These are phyloP conservation scores for Scaptomyza montana DNA, from an alignment of 1,140 invertebrate species.

Conservation along the genomic window DNA sequence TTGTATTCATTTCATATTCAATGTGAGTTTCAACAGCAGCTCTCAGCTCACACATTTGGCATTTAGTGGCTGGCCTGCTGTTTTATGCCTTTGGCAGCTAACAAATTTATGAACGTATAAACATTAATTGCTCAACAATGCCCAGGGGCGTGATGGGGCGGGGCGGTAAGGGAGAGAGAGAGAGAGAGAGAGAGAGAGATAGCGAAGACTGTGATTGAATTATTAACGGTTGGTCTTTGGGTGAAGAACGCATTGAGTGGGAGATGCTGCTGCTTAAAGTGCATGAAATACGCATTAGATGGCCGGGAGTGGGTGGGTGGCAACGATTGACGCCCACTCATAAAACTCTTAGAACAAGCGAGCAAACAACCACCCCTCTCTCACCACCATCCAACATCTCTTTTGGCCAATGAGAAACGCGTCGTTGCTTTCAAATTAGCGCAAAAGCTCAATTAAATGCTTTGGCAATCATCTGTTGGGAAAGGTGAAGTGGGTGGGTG, in stretches of 20 bases:
- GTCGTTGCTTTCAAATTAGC: conserved; percentile 78
- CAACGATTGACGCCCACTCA: not conserved
- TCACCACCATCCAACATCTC: not conserved
- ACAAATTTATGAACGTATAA: conserved; percentile 46
- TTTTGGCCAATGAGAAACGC: conserved; percentile 34
- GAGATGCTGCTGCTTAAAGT: conserved; percentile 42
- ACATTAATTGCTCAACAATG: conserved; percentile 38
- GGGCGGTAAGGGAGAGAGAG: too few species aligned
- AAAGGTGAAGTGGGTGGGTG: not conserved
- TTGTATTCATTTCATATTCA: not conserved
- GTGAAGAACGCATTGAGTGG: not conserved
- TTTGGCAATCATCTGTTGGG: not conserved
- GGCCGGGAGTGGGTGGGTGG: not conserved
- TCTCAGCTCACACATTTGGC: not conserved
- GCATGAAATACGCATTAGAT: conserved; percentile 72
- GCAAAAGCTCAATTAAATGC: conserved; percentile 72
- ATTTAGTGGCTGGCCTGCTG: not conserved
- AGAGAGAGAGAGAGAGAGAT: not conserved
- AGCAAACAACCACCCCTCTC: not conserved
- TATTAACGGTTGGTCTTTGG: conserved; percentile 31
- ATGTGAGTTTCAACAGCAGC: not conserved
- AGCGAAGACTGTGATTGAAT: not conserved
- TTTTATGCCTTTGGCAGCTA: conserved; percentile 39
- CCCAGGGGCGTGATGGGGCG: not conserved
- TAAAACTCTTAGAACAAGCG: conserved; percentile 1